Evolutionary conservation across 2,113 vertebrate species (phyloP).

Genomic region (Oenanthe oenanthe): DNA sequence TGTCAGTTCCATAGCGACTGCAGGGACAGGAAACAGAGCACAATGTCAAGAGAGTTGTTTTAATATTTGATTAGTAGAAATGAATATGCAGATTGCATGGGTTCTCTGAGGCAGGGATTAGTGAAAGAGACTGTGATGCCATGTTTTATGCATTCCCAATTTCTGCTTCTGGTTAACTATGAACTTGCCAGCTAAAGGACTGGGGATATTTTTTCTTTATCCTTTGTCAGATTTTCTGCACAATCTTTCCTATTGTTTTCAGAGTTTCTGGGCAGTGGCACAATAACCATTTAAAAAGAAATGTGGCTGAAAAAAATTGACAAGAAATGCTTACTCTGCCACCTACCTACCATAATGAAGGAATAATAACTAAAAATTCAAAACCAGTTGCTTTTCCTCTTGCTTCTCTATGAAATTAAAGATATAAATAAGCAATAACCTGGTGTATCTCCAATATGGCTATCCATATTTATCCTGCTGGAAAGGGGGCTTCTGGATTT

Average conservation of each 20-base stretch:
- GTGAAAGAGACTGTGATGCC: not conserved
- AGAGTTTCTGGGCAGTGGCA: not conserved
- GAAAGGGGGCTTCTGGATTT: not conserved
- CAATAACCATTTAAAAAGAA: not conserved
- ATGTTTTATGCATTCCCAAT: not conserved
- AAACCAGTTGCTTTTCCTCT: not conserved
- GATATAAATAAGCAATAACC: not conserved
- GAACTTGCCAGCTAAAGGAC: not conserved
- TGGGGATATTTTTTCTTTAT: not conserved
- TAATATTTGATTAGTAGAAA: not conserved
- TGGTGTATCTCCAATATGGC: not conserved
- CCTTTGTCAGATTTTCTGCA: not conserved
- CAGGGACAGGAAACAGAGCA: not conserved
- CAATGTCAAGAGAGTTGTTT: not conserved
- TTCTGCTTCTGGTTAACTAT: not conserved
- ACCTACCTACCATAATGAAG: not conserved
- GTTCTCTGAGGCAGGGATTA: not conserved
- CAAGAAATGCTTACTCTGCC: not conserved
- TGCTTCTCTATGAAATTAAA: not conserved
- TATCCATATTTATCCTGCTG: not conserved
- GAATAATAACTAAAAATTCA: not conserved
- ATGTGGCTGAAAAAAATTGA: not conserved
- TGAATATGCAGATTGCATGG: not conserved
- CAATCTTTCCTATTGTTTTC: not conserved
- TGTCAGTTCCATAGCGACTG: not conserved